Percentiles rank a stretch among this genome's conserved stretches.
phyloP scores from a whole-genome alignment of 2,888 invertebrate genomes.

The Dimorphilus gyrociliatus region DNA sequence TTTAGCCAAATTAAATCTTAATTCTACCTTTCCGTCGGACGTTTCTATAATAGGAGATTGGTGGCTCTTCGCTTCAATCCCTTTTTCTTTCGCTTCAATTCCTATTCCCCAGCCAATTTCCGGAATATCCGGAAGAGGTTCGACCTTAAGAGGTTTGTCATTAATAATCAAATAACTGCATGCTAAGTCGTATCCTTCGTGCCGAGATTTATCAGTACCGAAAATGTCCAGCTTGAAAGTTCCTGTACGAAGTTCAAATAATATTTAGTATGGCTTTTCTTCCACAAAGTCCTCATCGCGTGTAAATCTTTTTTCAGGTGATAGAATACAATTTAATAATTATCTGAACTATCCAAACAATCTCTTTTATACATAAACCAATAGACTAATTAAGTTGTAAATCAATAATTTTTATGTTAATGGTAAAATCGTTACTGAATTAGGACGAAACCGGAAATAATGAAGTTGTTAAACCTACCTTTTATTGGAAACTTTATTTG shows the following conservation, averaged over 20 bases:
- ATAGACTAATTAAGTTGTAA: too few relatives aligned
- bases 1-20: constrained; percentile 19
- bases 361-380: too few relatives aligned
- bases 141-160: constrained; percentile 17
- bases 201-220: constrained; percentile 19
- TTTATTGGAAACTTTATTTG: too few relatives aligned
- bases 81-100: constrained; percentile 18
- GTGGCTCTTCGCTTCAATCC: constrained; percentile 23
- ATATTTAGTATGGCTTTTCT: constrained; percentile 17
- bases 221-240: constrained; percentile 30
- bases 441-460: too few relatives aligned
- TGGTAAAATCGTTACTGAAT: too few relatives aligned
- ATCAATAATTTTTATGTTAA: too few relatives aligned
- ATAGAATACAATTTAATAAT: constrained; percentile 27
- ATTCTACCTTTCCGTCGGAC: constrained; percentile 25
- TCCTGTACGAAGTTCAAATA: constrained; percentile 22
- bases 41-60: constrained; percentile 22
- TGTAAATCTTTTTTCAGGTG: constrained; percentile 22
- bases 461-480: too few relatives aligned
- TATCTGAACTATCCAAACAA: too few relatives aligned
- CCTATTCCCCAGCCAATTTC: constrained; percentile 32
- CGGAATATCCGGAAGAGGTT: constrained; percentile 27
- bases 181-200: constrained; percentile 24
- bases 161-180: constrained; percentile 27
- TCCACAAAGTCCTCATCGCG: too few relatives aligned